Percentiles rank a stretch among this genome's conserved stretches.
Conservation (phyloP, 1,140 invertebrate species). For the Bombus waltoni region DNA sequence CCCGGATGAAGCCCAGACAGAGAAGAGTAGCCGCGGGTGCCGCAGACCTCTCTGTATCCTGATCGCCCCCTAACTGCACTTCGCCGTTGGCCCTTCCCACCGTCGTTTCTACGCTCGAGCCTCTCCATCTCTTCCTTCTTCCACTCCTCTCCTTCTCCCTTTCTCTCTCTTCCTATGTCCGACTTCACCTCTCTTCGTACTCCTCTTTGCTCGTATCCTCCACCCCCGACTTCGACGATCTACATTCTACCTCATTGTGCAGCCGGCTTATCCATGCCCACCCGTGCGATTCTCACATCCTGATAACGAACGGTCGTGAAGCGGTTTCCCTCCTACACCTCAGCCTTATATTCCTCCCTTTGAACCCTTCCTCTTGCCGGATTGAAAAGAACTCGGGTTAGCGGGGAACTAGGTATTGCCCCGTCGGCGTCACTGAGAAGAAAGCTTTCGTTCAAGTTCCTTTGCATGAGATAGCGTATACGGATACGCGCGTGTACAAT, state of each 20-base stretch:
- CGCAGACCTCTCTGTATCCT: slow-evolving; percentile 73
- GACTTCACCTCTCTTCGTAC: slow-evolving; percentile 24
- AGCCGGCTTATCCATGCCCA: slow-evolving; percentile 67
- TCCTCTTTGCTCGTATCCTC: slow-evolving; percentile 40
- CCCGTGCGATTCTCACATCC: slow-evolving; percentile 67
- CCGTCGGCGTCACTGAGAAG: slow-evolving; percentile 2
- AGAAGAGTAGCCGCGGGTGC: slow-evolving; percentile 76
- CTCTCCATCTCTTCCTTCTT: slow-evolving; percentile 7
- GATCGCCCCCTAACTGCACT: slow-evolving; percentile 75
- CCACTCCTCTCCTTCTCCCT: slow-evolving; percentile 1
- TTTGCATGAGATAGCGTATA: slow-evolving; percentile 5
- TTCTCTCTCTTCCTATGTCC: slow-evolving; percentile 22
- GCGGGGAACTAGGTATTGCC: slow-evolving; percentile 42
- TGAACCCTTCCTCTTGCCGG: slow-evolving; percentile 23
- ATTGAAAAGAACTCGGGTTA: slow-evolving; percentile 46
- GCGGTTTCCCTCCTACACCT: slow-evolving; percentile 21
- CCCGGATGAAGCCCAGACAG: slow-evolving; percentile 69
- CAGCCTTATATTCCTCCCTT: slow-evolving; percentile 52
- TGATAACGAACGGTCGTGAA: slow-evolving; percentile 69
- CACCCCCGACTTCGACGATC: slow-evolving; percentile 46
- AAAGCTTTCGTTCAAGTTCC: slow-evolving; percentile 17
- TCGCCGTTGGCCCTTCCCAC: slow-evolving; percentile 66
- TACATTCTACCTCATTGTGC: slow-evolving; percentile 69
- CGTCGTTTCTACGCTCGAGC: slow-evolving; percentile 39
- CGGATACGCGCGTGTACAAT: background rate